Evolutionary conservation across 2,113 vertebrate species (phyloP).

Genomic region (Phodopus roborovskii): DNA sequence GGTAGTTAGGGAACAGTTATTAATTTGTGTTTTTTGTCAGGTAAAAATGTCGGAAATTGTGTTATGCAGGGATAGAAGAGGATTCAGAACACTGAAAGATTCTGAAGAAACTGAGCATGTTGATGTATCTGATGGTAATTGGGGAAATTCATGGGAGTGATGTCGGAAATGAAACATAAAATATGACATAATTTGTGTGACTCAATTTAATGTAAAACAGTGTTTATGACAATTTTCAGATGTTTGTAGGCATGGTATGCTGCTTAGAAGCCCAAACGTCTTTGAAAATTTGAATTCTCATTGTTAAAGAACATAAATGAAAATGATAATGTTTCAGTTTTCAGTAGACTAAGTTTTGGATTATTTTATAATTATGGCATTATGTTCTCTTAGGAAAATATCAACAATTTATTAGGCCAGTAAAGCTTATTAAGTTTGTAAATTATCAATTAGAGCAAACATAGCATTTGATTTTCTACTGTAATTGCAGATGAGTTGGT

Average conservation of each 20-base stretch:
- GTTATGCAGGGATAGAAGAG: background rate
- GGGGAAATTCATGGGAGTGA: background rate
- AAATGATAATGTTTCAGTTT: constrained; percentile 68
- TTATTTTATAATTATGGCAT: constrained; percentile 74
- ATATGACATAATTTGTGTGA: constrained; percentile 23
- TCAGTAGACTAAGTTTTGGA: constrained; percentile 56
- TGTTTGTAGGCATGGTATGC: constrained; percentile 1
- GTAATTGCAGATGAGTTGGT: background rate
- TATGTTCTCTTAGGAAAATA: constrained; percentile 66
- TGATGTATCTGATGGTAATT: constrained; percentile 6
- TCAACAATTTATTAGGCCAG: constrained; percentile 59
- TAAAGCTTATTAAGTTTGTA: constrained; percentile 57
- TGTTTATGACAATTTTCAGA: background rate
- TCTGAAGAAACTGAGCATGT: background rate
- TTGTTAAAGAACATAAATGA: constrained; percentile 68
- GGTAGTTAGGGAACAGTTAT: background rate
- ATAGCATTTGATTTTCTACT: constrained; percentile 41
- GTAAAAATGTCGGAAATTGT: background rate
- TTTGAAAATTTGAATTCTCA: constrained; percentile 65
- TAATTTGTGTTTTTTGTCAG: background rate
- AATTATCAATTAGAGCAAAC: constrained; percentile 17
- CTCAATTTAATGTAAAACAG: constrained; percentile 19
- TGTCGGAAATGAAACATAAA: constrained; percentile 57
- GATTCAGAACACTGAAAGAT: constrained; percentile 20
- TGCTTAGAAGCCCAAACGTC: constrained; percentile 28